Base-by-base conservation (phyloP, 1,140 invertebrate species). In the Neodiprion virginianus region DNA sequence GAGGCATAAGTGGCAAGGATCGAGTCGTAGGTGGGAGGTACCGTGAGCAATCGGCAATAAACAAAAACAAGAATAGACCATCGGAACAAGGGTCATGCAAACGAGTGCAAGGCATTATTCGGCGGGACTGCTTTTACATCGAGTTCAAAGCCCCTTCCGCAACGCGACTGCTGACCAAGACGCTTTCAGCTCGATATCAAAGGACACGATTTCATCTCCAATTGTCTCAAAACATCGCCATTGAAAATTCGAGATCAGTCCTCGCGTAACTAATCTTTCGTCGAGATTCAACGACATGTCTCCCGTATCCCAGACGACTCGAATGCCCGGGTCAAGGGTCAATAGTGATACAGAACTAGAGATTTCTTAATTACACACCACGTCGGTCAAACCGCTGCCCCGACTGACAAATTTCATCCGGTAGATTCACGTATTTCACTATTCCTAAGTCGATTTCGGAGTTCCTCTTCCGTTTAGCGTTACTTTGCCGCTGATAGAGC, bases 251-350 rank as follows among this genome's bases (percentile, higher is more conserved):
- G n/a, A 11, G 53, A 61, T 61, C 53, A 61, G 11, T 61, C n/a
- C 53, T 61, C 53, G 53, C 53, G 11, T 8, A 17, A 17, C 53
- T 61, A 61, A 61, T 61, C 53, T 61, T 17, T 17, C 53, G 53
- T 61, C n/a, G 53, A 61, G 5, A 61, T 61, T 61, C 53, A 61
- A 61, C 53, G 53, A 61, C 53, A 61, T 17, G 53, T 61, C 53
- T 17, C 53, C 11, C 5, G 53, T 61, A 17, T 61, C 53, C 53
- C 11, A 17, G 53, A 61, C 53, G 53, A 12, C 53, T 17, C 53
- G 53, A 14, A 61, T 61, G 53, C 8, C 53, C 53, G 53, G 53
- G 53, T 61, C 53, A 61, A 61, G 53, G 53, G 53, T 61, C 53
- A 61, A 61, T 5, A 14, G 53, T 14, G 11, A 61, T 61, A 61